Conservation (phyloP, 1,140 invertebrate species). For the Hyles euphorbiae region DNA sequence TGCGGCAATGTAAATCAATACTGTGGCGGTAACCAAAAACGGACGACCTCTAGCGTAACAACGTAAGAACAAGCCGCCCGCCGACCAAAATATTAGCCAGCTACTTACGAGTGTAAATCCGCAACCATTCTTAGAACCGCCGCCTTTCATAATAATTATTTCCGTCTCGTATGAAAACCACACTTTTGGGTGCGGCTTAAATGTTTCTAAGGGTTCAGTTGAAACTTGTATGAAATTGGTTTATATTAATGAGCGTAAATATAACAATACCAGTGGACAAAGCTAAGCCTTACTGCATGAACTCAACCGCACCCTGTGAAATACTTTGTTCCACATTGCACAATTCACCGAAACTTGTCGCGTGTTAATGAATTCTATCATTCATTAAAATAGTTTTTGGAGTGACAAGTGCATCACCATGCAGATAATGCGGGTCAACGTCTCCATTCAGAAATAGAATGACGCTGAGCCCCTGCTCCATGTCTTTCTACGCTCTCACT, state of each 20-base stretch:
- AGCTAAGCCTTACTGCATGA: too few species aligned
- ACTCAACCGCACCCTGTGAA: too few species aligned
- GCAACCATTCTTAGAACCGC: constrained; percentile 12
- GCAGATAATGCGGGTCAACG: constrained; percentile 59
- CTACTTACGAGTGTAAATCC: constrained; percentile 19
- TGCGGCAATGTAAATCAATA: constrained; percentile 51
- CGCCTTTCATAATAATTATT: constrained; percentile 13
- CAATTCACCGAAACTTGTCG: not conserved
- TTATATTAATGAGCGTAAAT: too few species aligned
- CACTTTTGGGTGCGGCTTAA: too few species aligned
- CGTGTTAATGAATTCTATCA: too few species aligned
- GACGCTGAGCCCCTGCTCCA: constrained; percentile 45
- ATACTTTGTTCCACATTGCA: not conserved
- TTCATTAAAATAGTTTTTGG: too few species aligned
- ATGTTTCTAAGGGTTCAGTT: too few species aligned
- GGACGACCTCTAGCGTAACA: constrained; percentile 30
- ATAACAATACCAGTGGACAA: too few species aligned
- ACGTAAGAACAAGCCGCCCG: constrained; percentile 33
- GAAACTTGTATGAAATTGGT: too few species aligned
- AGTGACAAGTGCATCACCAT: constrained; percentile 32
- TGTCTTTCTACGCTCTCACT: constrained; percentile 52
- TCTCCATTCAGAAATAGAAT: constrained; percentile 57
- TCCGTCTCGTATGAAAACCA: constrained; percentile 14
- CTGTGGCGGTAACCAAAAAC: constrained; percentile 37
- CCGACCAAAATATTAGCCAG: constrained; percentile 21